Percentiles rank a stretch among this genome's conserved stretches.
Conservation (phyloP, 2,888 invertebrate genomes). For the Eurytoma adleriae region DNA sequence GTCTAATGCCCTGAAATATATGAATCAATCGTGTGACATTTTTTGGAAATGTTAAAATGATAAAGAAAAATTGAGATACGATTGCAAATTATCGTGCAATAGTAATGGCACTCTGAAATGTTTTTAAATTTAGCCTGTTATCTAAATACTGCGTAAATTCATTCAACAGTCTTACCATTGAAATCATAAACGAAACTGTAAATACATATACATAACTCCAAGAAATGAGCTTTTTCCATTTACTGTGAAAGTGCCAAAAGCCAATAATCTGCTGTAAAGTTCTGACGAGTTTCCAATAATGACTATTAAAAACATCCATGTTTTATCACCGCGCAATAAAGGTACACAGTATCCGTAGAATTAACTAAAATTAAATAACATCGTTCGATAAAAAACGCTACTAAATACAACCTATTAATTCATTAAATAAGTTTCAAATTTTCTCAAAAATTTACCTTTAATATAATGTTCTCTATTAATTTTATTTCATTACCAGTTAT, state of each 20-base stretch:
- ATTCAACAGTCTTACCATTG: slow-evolving; percentile 13
- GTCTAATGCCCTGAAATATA: slow-evolving; percentile 31
- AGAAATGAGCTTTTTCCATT: slow-evolving; percentile 35
- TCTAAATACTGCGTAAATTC: neutral
- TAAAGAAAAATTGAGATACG: too few species aligned
- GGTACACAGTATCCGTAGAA: too few species aligned
- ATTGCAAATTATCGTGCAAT: too few species aligned
- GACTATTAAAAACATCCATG: slow-evolving; percentile 37
- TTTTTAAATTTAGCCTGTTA: neutral
- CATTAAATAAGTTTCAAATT: too few species aligned
- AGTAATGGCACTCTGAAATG: neutral
- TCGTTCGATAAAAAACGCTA: too few species aligned
- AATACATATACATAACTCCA: slow-evolving; percentile 30
- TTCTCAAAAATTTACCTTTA: too few species aligned
- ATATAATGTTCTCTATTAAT: too few species aligned
- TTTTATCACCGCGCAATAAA: too few species aligned
- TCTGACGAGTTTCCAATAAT: slow-evolving; percentile 38
- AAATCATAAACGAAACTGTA: slow-evolving; percentile 29
- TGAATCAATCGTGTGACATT: neutral
- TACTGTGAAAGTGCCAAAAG: slow-evolving; percentile 27
- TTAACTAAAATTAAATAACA: too few species aligned
- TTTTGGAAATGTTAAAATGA: too few species aligned
- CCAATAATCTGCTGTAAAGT: slow-evolving; percentile 39
- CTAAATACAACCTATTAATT: too few species aligned
- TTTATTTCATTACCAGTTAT: too few species aligned